Conservation (phyloP, 2,888 invertebrate species). For the Xanthostigma xanthostigma region DNA sequence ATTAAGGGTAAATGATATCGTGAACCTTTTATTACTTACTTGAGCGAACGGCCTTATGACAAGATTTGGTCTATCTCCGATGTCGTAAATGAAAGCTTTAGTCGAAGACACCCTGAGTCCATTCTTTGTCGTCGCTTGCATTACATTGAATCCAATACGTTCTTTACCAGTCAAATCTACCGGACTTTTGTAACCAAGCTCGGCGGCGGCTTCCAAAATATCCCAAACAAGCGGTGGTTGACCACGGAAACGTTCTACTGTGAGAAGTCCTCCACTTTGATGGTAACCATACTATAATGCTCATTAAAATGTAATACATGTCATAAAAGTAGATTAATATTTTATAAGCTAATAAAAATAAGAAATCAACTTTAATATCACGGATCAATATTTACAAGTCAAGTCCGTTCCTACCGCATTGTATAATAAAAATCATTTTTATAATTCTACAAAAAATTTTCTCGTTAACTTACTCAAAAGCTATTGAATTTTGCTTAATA, state of each 20-base stretch:
- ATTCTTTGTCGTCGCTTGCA: conserved; percentile 7
- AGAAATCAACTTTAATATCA: no score
- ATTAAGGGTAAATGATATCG: no score
- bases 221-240: conserved; percentile 11
- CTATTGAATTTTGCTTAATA: no score
- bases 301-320: no score
- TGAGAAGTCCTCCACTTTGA: conserved; percentile 11
- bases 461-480: no score
- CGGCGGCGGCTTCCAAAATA: conserved; percentile 10
- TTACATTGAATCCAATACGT: conserved; percentile 7
- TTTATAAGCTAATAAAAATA: no score
- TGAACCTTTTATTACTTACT: not conserved
- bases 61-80: not conserved
- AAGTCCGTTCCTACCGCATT: no score
- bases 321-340: no score
- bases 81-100: conserved; percentile 6
- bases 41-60: conserved; percentile 1
- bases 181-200: conserved; percentile 13
- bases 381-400: no score
- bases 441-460: no score
- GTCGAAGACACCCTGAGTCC: conserved; percentile 6
- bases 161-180: conserved; percentile 12
- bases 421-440: not conserved
- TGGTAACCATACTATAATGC: conserved; percentile 9
- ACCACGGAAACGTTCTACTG: conserved; percentile 10